Percentiles rank a stretch among this genome's conserved stretches.
These are phyloP conservation scores for Gryon sp. DNA, from an alignment of 1,140 invertebrate genomes.

Conservation along the genomic window DNA sequence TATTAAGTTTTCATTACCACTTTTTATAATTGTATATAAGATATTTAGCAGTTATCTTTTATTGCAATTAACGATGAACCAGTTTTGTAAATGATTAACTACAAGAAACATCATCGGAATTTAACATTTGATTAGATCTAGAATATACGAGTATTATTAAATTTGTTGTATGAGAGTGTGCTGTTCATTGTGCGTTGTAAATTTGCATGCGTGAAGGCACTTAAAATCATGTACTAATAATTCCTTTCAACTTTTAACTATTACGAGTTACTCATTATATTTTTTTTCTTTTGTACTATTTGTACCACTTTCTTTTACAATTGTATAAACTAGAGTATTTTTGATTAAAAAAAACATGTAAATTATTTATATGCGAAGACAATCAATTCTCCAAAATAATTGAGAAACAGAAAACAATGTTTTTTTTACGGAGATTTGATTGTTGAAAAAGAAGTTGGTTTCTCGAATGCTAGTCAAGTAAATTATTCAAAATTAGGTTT, in stretches of 20 bases:
- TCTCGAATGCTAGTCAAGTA: constrained; percentile 38
- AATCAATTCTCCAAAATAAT: too few relatives aligned
- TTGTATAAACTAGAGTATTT: constrained; percentile 41
- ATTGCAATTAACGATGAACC: too few relatives aligned
- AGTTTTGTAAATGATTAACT: too few relatives aligned
- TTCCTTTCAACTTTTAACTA: constrained; percentile 31
- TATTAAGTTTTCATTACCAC: too few relatives aligned
- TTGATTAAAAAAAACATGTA: constrained; percentile 26
- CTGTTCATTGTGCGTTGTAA: constrained; percentile 48
- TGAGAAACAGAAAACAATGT: too few relatives aligned
- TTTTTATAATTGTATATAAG: too few relatives aligned
- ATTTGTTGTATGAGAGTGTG: constrained; percentile 51
- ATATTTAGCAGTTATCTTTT: too few relatives aligned
- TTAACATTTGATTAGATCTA: constrained; percentile 17
- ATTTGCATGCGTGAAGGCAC: constrained; percentile 46
- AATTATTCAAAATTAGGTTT: constrained; percentile 14
- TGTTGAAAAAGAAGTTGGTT: constrained; percentile 43
- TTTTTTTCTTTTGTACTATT: constrained; percentile 30
- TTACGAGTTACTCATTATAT: constrained; percentile 58
- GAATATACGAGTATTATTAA: constrained; percentile 36
- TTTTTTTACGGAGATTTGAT: too few relatives aligned
- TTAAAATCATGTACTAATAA: constrained; percentile 15
- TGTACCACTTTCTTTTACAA: constrained; percentile 27
- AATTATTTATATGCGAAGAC: constrained; percentile 31
- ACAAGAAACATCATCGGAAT: too few relatives aligned